Evolutionary conservation across 2,113 vertebrate species (phyloP), one percentile per base, ranked within the genome.

Genomic region (Zapornia atra): DNA sequence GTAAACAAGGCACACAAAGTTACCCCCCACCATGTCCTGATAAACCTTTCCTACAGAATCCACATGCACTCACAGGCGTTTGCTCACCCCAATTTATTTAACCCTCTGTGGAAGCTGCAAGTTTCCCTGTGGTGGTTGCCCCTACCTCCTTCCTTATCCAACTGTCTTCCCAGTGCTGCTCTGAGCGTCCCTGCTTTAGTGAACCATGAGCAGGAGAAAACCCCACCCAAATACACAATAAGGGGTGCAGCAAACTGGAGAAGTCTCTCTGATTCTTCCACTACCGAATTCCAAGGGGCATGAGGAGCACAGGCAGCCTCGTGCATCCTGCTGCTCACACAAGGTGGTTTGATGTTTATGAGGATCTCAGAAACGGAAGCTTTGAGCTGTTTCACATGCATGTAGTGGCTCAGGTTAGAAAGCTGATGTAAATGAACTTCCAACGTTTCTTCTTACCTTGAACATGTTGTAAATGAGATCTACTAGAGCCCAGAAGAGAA

Each of bases 401-500:
- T 1, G 19, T 1, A 7, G 19, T 1, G 33, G 40, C 25, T 56
- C 3, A 10, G 48, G n/a, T 34, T 4, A 53, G 50, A 21, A 56
- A 66, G 72, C 38, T 40, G 51, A 7, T 14, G 9, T 1, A 34
- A 33, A 28, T 9, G 26, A 44, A 9, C 6, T 5, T 11, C 19
- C 19, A 16, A 3, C 0, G 31, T 10, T 40, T 17, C 12, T 24
- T 40, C 95, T 95, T 98, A 99, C 99, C 99, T 99, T 99, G 96
- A 99, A 99, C 99, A 99, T 99, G 98, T 98, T 99, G 95, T 99
- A 99, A 91, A 99, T 99, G 44, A 99, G 99, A 96, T 99, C 99
- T 11, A 99, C 99, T 20, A 99, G 98, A 64, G 99, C 99, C 99
- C 99, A 99, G 96, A 99, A 99, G 97, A 99, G 99, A 88, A 99